phyloP scores from a whole-genome alignment of 2,888 invertebrate genomes.

The Meganola albula region DNA sequence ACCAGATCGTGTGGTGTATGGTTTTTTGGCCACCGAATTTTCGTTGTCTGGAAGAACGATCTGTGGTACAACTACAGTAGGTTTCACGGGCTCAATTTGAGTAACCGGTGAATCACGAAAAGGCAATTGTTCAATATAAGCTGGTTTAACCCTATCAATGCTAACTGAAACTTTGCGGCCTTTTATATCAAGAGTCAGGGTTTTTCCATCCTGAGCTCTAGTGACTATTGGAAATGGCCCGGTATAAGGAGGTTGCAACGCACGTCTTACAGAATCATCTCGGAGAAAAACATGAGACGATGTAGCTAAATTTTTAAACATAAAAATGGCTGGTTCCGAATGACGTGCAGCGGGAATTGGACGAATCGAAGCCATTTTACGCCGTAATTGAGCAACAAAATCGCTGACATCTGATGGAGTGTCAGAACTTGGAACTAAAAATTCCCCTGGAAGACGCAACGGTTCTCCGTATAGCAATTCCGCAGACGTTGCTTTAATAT shows the following conservation, averaged over 20 bases:
- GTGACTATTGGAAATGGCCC: neutral
- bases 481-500: no score
- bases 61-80: no score
- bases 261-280: neutral
- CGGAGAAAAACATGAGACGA: neutral
- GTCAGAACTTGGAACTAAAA: neutral
- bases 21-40: no score
- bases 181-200: neutral
- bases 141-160: neutral
- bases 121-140: no score
- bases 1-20: no score
- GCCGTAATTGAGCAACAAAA: neutral
- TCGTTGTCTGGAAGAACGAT: no score
- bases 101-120: no score
- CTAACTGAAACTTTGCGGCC: neutral
- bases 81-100: no score
- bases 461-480: neutral
- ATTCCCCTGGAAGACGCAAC: neutral
- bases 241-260: slow-evolving; percentile 1
- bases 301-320: neutral
- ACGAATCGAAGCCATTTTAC: neutral
- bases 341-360: neutral
- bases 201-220: neutral
- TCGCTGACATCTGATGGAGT: neutral
- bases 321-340: neutral